phyloP scores from a whole-genome alignment of 2,113 vertebrate species.

The Apteryx mantelli region DNA sequence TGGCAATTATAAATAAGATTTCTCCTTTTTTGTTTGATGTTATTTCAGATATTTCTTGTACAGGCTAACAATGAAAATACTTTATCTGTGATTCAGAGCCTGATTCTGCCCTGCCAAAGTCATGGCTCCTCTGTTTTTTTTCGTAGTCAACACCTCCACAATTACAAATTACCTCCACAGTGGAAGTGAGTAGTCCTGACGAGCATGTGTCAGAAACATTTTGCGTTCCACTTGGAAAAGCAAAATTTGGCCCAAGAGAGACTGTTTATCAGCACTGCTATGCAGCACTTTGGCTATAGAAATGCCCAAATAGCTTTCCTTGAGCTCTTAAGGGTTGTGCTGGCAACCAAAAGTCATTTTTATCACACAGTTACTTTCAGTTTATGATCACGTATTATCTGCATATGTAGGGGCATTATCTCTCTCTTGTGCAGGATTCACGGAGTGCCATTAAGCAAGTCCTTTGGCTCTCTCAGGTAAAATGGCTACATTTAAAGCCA shows the following conservation, averaged over 20 bases:
- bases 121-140: background rate
- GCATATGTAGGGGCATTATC: background rate
- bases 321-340: background rate
- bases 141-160: background rate
- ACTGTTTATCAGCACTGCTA: background rate
- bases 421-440: background rate
- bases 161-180: background rate
- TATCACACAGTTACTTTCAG: background rate
- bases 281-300: background rate
- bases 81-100: background rate
- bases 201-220: background rate
- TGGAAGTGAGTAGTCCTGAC: background rate
- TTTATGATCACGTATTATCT: background rate
- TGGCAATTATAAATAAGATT: background rate
- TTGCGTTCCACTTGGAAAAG: background rate
- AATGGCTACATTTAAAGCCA: background rate
- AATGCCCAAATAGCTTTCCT: background rate
- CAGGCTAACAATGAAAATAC: background rate
- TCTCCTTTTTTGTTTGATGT: background rate
- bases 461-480: background rate
- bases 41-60: background rate
- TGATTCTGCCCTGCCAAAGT: background rate
- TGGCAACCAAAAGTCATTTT: slow-evolving; percentile 4
- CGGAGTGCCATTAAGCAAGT: background rate
- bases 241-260: background rate